These are phyloP conservation scores for Epirrhoe alternata DNA, from an alignment of 2,888 invertebrate species.

Conservation along the genomic window DNA sequence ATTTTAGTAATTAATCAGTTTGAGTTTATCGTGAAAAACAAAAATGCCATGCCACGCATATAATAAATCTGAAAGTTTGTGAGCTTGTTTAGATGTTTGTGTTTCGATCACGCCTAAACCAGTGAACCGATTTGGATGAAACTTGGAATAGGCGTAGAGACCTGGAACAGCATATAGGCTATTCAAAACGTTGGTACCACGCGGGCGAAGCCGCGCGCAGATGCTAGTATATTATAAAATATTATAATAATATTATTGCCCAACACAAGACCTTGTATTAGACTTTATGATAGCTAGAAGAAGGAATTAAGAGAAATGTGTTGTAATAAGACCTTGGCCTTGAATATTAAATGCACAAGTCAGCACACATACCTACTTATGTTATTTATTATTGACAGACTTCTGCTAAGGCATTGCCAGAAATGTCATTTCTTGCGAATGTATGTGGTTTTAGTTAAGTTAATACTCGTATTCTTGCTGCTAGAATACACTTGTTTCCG, in stretches of 20 bases:
- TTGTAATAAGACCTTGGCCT: constrained; percentile 27
- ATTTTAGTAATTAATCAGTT: not conserved
- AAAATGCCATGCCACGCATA: too few species aligned
- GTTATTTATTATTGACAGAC: constrained; percentile 14
- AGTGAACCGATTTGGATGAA: too few species aligned
- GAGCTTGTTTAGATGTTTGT: too few species aligned
- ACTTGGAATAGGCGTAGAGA: too few species aligned
- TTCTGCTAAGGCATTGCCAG: constrained; percentile 14
- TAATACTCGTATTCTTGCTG: too few species aligned
- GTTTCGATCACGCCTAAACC: too few species aligned
- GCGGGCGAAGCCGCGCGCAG: too few species aligned
- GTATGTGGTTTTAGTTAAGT: too few species aligned
- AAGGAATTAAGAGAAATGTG: constrained; percentile 27
- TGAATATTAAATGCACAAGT: constrained; percentile 24
- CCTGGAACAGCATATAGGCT: too few species aligned
- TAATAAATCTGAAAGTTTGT: too few species aligned
- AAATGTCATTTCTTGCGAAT: not conserved
- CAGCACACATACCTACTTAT: constrained; percentile 15
- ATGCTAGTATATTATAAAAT: not conserved
- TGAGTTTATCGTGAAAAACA: not conserved
- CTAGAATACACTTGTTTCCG: too few species aligned
- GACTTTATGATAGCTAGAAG: constrained; percentile 20
- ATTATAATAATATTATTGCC: not conserved
- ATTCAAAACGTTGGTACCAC: too few species aligned
- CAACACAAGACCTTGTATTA: constrained; percentile 8